Evolutionary conservation across 2,888 invertebrate genomes (phyloP).

Genomic region (Platypus cylindrus): DNA sequence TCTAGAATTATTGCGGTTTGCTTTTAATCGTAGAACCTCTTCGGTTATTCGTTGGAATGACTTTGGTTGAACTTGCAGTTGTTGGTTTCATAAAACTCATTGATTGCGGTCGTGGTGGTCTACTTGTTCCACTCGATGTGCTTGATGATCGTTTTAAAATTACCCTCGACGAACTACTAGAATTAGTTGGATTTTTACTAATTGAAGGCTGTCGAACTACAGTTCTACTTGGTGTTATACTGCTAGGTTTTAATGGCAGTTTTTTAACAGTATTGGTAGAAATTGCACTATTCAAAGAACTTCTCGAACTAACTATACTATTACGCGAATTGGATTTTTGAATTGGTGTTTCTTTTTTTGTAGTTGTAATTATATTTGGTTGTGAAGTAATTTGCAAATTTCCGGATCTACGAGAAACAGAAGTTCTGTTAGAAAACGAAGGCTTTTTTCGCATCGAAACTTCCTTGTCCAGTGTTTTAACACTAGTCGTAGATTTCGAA

Average conservation of each 20-base stretch:
- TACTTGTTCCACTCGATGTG: slow-evolving; percentile 24
- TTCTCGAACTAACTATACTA: slow-evolving; percentile 68
- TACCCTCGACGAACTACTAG: slow-evolving; percentile 5
- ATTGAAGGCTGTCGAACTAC: slow-evolving; percentile 20
- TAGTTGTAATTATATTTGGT: slow-evolving; percentile 21
- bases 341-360: slow-evolving; percentile 35
- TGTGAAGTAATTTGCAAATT: slow-evolving; percentile 33
- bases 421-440: no score
- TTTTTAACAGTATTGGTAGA: slow-evolving; percentile 67
- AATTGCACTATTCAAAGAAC: slow-evolving; percentile 70
- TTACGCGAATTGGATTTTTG: slow-evolving; percentile 68
- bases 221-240: slow-evolving; percentile 13
- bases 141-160: slow-evolving; percentile 21
- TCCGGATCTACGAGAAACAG: slow-evolving; percentile 32
- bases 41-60: neutral
- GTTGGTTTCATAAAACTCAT: slow-evolving; percentile 76
- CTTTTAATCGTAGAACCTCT: neutral
- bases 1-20: slow-evolving; percentile 2
- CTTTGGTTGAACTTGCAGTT: slow-evolving; percentile 66
- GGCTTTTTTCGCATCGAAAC: slow-evolving; percentile 23
- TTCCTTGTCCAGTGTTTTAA: slow-evolving; percentile 4
- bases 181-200: slow-evolving; percentile 14
- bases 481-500: neutral
- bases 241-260: slow-evolving; percentile 42
- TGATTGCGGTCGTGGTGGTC: slow-evolving; percentile 31